phyloP scores from a whole-genome alignment of 2,888 invertebrate genomes.

The Eledone cirrhosa region DNA sequence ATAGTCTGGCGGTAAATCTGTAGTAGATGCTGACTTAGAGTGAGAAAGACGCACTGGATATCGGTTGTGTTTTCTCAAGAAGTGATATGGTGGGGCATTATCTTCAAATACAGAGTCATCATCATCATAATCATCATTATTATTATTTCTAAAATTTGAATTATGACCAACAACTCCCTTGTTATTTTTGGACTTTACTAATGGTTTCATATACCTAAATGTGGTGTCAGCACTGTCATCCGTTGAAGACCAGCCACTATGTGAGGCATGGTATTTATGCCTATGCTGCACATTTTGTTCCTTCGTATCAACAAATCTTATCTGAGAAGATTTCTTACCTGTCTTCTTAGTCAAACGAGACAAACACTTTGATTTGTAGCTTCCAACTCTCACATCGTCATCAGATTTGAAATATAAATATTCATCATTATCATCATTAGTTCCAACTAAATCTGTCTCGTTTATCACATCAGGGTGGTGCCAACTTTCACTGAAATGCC shows the following conservation, averaged over 20 bases:
- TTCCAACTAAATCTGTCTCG: not conserved
- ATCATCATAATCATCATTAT: not conserved
- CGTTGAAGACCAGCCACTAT: constrained; percentile 5
- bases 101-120: constrained; percentile 4
- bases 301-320: not conserved
- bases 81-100: not conserved
- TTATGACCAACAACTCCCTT: too few relatives aligned
- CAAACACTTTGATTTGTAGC: not conserved
- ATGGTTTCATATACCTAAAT: not conserved
- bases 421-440: not conserved
- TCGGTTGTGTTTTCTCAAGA: too few relatives aligned
- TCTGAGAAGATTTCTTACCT: not conserved
- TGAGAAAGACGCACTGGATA: too few relatives aligned
- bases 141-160: not conserved
- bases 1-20: not conserved
- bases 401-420: not conserved
- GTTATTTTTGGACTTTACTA: not conserved
- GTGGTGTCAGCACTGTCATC: constrained; percentile 1
- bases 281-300: not conserved
- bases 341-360: too few relatives aligned
- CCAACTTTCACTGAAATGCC: not conserved
- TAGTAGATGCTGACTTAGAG: constrained; percentile 17
- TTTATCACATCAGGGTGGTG: too few relatives aligned
- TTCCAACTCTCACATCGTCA: not conserved
- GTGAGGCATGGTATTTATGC: not conserved